Evolutionary conservation across 2,797 vertebrate species (phyloP).

Genomic region (Rhyacichthys aspro): DNA sequence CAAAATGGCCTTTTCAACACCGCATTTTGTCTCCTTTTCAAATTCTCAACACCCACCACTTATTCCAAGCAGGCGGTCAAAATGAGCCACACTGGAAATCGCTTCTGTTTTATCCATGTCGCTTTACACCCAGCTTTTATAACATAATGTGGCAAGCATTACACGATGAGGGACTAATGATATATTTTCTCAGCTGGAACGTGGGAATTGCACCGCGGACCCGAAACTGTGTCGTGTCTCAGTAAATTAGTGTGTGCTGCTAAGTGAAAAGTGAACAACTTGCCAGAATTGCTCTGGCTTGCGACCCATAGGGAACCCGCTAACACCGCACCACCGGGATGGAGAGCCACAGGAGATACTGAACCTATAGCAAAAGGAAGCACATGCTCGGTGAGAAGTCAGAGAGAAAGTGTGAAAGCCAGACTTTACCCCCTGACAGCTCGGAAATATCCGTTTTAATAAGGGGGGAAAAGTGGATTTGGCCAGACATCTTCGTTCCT

Average conservation of each 20-base stretch:
- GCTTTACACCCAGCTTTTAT: constrained; percentile 79
- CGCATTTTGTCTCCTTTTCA: constrained; percentile 62
- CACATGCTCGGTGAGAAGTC: constrained; percentile 72
- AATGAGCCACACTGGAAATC: constrained; percentile 74
- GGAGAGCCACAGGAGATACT: constrained; percentile 54
- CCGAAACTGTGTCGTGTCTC: constrained; percentile 79
- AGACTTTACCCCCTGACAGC: constrained; percentile 83
- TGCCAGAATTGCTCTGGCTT: constrained; percentile 63
- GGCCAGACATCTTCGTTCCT: constrained; percentile 81
- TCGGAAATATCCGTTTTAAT: constrained; percentile 85
- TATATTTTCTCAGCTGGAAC: constrained; percentile 87
- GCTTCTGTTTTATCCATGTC: constrained; percentile 72
- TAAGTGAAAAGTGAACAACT: constrained; percentile 73
- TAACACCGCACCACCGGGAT: constrained; percentile 51
- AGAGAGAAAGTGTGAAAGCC: constrained; percentile 66
- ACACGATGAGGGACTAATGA: constrained; percentile 81
- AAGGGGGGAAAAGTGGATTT: constrained; percentile 81
- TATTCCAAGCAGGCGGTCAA: constrained; percentile 68
- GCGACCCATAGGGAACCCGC: constrained; percentile 62
- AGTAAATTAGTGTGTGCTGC: constrained; percentile 77
- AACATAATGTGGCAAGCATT: constrained; percentile 83
- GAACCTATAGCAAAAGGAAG: constrained; percentile 70
- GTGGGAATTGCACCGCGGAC: constrained; percentile 72
- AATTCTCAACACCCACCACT: constrained; percentile 59
- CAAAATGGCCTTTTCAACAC: constrained; percentile 72